phyloP scores from a whole-genome alignment of 2,113 vertebrate species.

The Microtus montanus region DNA sequence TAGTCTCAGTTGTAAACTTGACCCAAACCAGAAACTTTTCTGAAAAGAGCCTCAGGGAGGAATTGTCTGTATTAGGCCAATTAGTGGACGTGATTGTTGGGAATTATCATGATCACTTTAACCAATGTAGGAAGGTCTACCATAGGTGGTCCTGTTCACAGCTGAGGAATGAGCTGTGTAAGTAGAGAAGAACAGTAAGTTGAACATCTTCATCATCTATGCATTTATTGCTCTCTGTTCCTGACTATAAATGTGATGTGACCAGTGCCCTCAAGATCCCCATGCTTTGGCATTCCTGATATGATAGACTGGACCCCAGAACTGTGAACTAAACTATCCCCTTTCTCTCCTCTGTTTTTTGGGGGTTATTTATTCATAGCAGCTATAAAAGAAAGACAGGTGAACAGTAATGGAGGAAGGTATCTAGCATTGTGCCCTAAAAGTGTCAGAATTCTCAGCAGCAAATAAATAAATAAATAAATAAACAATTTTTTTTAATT shows the following conservation, averaged over 20 bases:
- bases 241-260: too few relatives aligned
- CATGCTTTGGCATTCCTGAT: too few relatives aligned
- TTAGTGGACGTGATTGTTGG: fast-evolving
- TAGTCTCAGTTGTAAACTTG: neutral
- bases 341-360: neutral
- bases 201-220: neutral
- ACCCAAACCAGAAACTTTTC: neutral
- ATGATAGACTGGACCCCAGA: neutral
- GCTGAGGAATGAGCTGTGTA: too few relatives aligned
- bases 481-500: too few relatives aligned
- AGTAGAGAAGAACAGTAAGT: too few relatives aligned
- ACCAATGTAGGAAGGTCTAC: neutral
- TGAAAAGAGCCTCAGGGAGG: too few relatives aligned
- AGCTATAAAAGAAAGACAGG: neutral
- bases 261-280: neutral
- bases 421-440: neutral
- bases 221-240: neutral
- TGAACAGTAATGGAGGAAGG: neutral
- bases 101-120: neutral
- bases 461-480: neutral
- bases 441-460: conserved; percentile 1
- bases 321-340: neutral
- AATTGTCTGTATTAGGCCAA: neutral
- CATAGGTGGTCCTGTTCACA: too few relatives aligned
- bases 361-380: neutral